phyloP scores from a whole-genome alignment of 2,797 vertebrate species.

The Triplophysa yarkandensis region DNA sequence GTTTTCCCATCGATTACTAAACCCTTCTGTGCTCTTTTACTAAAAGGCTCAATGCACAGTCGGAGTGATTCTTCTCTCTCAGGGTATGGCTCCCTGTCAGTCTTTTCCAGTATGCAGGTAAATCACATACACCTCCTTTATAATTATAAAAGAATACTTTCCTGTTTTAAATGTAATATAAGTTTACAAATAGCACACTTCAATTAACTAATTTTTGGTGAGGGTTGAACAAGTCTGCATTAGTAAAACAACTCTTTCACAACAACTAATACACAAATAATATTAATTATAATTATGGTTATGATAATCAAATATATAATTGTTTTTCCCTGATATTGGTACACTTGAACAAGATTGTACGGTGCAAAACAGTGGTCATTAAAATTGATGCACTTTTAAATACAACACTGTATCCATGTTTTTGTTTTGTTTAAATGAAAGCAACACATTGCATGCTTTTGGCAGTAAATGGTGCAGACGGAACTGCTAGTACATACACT shows the following conservation, averaged over 20 bases:
- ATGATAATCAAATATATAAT: too few species aligned
- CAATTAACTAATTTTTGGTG: too few species aligned
- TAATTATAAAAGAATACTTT: not conserved
- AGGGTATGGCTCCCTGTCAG: constrained; percentile 79
- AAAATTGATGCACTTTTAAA: constrained; percentile 7
- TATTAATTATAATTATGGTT: too few species aligned
- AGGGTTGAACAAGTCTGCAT: not conserved
- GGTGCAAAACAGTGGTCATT: not conserved
- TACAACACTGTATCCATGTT: not conserved
- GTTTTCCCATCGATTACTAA: not conserved
- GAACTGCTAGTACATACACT: constrained; percentile 8
- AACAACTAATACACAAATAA: too few species aligned
- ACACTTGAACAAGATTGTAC: not conserved
- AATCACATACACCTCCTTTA: not conserved
- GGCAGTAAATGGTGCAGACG: constrained; percentile 37
- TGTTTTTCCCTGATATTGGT: not conserved
- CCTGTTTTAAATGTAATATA: not conserved
- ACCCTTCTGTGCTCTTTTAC: constrained; percentile 15
- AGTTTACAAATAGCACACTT: too few species aligned
- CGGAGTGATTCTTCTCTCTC: constrained; percentile 80
- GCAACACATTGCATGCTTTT: constrained; percentile 6
- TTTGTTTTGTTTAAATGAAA: constrained; percentile 35
- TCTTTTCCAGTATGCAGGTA: constrained; percentile 79
- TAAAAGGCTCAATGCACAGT: constrained; percentile 80
- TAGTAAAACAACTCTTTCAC: too few species aligned